Percentiles rank a stretch among this genome's conserved stretches.
phyloP scores from a whole-genome alignment of 2,797 vertebrate genomes.

The Anguilla pacifica region DNA sequence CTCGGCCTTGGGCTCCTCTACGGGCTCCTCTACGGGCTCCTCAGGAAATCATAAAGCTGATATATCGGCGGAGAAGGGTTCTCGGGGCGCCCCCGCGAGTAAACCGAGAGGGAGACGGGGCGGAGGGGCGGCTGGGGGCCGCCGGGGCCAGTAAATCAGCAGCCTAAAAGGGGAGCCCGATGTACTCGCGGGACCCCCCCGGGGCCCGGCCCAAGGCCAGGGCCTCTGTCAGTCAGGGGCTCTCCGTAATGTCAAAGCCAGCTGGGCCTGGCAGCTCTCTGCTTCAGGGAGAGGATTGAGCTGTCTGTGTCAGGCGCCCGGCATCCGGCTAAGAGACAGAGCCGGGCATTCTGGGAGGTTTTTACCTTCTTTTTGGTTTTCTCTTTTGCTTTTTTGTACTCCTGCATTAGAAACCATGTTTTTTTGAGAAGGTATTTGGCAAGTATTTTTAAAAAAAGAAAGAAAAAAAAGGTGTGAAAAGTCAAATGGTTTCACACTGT shows the following conservation, averaged over 20 bases:
- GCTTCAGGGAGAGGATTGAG: conserved; percentile 77
- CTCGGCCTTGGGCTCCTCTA: conserved; percentile 72
- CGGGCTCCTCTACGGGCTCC: conserved; percentile 72
- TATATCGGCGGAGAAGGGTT: conserved; percentile 80
- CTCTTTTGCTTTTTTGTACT: neutral
- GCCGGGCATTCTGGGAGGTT: conserved; percentile 35
- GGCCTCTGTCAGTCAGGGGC: conserved; percentile 79
- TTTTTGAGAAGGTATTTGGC: neutral
- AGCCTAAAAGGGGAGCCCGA: conserved; percentile 79
- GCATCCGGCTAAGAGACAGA: conserved; percentile 76
- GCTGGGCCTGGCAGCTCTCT: conserved; percentile 73
- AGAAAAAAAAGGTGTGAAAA: neutral
- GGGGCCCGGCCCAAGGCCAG: conserved; percentile 78
- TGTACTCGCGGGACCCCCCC: conserved; percentile 74
- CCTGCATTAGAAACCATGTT: neutral
- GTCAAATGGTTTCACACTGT: neutral
- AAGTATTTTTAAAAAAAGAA: neutral
- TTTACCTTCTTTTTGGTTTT: neutral
- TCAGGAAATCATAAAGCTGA: conserved; percentile 89
- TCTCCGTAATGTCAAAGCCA: conserved; percentile 81
- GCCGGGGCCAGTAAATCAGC: conserved; percentile 83
- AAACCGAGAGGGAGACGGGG: conserved; percentile 80
- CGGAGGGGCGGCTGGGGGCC: conserved; percentile 52
- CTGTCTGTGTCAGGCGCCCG: conserved; percentile 79
- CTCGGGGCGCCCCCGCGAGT: conserved; percentile 80